These are phyloP conservation scores for Gadopsis marmoratus DNA, from an alignment of 2,797 vertebrate genomes.

Conservation along the genomic window DNA sequence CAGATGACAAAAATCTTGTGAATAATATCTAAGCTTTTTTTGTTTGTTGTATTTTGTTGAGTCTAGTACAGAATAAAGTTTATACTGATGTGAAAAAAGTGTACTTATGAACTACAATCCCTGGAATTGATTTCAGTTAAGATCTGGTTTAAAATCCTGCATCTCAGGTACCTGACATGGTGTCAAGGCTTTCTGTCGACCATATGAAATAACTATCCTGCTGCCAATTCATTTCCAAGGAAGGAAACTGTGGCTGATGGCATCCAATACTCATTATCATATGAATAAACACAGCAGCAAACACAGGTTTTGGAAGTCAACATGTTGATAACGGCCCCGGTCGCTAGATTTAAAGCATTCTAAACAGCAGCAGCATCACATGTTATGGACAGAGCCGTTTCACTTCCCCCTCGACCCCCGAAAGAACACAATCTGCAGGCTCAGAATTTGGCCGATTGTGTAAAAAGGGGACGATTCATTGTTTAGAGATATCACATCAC, in stretches of 20 bases:
- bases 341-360: constrained; percentile 14
- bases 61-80: neutral
- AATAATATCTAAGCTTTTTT: constrained; percentile 6
- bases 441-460: constrained; percentile 41
- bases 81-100: constrained; percentile 18
- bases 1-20: neutral
- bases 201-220: neutral
- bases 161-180: constrained; percentile 2
- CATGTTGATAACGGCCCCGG: neutral
- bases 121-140: constrained; percentile 29
- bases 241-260: neutral
- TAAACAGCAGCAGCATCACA: neutral
- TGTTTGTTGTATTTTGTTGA: neutral
- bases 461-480: constrained; percentile 57
- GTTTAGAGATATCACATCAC: constrained; percentile 36
- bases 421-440: constrained; percentile 20
- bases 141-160: constrained; percentile 30
- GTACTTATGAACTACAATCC: constrained; percentile 33
- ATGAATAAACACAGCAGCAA: neutral
- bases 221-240: neutral
- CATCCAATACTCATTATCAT: neutral
- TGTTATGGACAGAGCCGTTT: neutral
- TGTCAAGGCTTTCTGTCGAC: neutral
- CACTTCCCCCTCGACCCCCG: neutral
- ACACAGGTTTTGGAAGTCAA: neutral